Evolutionary conservation across 2,888 invertebrate genomes (phyloP).

Genomic region (Corythucha ciliata): DNA sequence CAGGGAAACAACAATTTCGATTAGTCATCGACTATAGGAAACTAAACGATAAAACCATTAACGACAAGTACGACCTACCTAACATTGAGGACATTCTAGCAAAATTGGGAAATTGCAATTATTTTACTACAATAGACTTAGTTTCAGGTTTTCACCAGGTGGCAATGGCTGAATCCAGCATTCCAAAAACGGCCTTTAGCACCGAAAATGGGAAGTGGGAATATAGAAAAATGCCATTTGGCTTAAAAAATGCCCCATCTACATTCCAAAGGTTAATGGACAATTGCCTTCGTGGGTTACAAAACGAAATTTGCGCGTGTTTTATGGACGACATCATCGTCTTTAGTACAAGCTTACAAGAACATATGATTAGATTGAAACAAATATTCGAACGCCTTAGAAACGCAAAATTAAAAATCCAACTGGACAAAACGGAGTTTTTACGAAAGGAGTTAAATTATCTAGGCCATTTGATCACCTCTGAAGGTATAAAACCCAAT

Average conservation of each 20-base stretch:
- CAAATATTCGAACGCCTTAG: not conserved
- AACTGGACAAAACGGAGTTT: not conserved
- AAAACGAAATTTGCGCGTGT: not conserved
- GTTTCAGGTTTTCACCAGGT: not conserved
- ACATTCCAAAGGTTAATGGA: not conserved
- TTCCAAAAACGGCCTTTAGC: not conserved
- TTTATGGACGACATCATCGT: not conserved
- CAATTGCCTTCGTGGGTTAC: not conserved
- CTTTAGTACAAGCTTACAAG: not conserved
- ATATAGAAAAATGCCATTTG: not conserved
- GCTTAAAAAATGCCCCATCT: not conserved
- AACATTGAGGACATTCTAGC: not conserved
- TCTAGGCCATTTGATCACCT: conserved; percentile 26
- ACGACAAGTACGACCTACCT: not conserved
- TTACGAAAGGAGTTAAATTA: not conserved
- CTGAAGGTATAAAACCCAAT: not conserved
- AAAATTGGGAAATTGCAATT: not conserved
- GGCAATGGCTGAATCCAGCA: not conserved
- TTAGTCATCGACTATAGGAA: not conserved
- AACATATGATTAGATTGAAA: not conserved
- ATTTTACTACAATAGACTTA: not conserved
- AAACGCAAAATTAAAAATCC: not conserved
- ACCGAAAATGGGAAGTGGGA: not conserved
- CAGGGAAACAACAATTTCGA: not conserved
- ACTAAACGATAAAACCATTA: not conserved